phyloP scores from a whole-genome alignment of 2,888 invertebrate genomes.

The Apocheima hispidaria region DNA sequence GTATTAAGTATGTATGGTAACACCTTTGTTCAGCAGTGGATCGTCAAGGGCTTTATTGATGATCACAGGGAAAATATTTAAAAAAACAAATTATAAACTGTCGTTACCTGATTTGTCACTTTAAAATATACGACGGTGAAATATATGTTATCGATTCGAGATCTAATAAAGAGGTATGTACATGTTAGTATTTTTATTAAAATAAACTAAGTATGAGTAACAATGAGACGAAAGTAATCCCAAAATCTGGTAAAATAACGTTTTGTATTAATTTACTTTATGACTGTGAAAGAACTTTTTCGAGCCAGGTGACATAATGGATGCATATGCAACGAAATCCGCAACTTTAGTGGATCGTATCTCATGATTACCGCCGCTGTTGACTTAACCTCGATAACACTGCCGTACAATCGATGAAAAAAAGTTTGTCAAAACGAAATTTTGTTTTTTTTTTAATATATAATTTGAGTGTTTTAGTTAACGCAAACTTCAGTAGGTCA shows the following conservation, averaged over 20 bases:
- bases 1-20: too few relatives aligned
- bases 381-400: constrained; percentile 67
- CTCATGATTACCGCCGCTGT: constrained; percentile 73
- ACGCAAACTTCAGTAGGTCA: too few relatives aligned
- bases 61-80: too few relatives aligned
- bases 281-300: constrained; percentile 56
- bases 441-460: background rate
- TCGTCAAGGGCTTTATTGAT: too few relatives aligned
- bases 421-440: background rate
- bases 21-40: too few relatives aligned
- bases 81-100: too few relatives aligned
- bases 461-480: background rate
- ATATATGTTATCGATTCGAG: too few relatives aligned
- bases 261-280: constrained; percentile 56
- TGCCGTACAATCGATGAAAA: constrained; percentile 46
- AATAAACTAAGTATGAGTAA: background rate
- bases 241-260: constrained; percentile 54
- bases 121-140: too few relatives aligned
- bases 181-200: too few relatives aligned
- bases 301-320: constrained; percentile 55
- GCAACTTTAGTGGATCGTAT: constrained; percentile 76
- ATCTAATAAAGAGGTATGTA: too few relatives aligned
- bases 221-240: constrained; percentile 21
- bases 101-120: too few relatives aligned
- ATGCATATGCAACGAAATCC: constrained; percentile 74